Evolutionary conservation across 1,140 invertebrate species (phyloP).

Genomic region (Hormaphis cornu): DNA sequence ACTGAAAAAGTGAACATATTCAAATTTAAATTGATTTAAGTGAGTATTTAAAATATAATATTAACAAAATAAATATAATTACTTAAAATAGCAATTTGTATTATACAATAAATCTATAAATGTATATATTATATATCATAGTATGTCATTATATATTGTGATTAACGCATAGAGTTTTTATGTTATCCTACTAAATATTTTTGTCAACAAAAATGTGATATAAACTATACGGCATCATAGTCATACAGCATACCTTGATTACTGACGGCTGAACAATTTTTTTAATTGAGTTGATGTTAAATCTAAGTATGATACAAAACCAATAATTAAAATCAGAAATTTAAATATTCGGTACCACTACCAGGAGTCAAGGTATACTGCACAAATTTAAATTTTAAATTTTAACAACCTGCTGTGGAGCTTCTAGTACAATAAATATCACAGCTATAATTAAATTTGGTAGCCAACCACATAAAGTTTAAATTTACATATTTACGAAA

Average conservation of each 20-base stretch:
- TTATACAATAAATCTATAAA: not conserved
- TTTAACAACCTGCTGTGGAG: not conserved
- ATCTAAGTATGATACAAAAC: too few relatives aligned
- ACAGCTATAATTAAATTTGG: not conserved
- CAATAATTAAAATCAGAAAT: too few relatives aligned
- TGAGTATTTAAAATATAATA: not conserved
- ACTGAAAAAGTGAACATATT: not conserved
- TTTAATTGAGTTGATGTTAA: too few relatives aligned
- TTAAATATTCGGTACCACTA: too few relatives aligned
- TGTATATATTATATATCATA: too few relatives aligned
- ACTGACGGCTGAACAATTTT: too few relatives aligned
- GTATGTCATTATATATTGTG: not conserved
- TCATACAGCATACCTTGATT: too few relatives aligned
- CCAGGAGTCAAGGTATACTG: too few relatives aligned
- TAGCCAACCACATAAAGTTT: not conserved
- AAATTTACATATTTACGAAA: not conserved
- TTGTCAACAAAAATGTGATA: not conserved
- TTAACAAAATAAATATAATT: not conserved
- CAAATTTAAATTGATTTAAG: not conserved
- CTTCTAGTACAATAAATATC: not conserved
- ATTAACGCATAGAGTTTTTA: too few relatives aligned
- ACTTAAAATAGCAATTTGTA: not conserved
- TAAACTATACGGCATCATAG: not conserved
- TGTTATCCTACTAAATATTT: not conserved
- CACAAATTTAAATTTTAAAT: not conserved